Percentiles rank a stretch among this genome's conserved stretches.
These are phyloP conservation scores for Dasypus novemcinctus DNA, from an alignment of 2,113 vertebrate species.

Conservation along the genomic window DNA sequence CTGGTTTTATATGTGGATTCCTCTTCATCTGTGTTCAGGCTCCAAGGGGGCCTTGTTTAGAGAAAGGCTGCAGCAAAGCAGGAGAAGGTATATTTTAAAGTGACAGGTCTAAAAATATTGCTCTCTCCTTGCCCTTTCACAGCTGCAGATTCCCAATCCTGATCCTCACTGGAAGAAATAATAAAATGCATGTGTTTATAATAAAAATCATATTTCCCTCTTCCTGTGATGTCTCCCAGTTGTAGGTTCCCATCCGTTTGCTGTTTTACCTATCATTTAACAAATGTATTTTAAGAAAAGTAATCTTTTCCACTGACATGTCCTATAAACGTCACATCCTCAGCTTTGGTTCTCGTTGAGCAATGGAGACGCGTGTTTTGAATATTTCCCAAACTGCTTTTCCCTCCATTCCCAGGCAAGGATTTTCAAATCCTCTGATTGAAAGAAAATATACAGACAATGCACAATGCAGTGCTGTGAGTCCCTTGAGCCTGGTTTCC, in stretches of 20 bases:
- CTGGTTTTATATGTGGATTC: slow-evolving; percentile 52
- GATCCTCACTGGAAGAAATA: slow-evolving; percentile 73
- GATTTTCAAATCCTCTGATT: slow-evolving; percentile 42
- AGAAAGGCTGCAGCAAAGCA: slow-evolving; percentile 19
- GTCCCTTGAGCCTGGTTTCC: slow-evolving; percentile 27
- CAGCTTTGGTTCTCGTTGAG: slow-evolving; percentile 73
- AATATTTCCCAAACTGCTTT: slow-evolving; percentile 73
- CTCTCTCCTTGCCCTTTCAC: slow-evolving; percentile 67
- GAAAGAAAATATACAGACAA: slow-evolving; percentile 29
- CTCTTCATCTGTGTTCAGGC: not conserved
- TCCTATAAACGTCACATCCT: slow-evolving; percentile 74
- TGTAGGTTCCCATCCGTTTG: slow-evolving; percentile 79
- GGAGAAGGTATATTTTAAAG: slow-evolving; percentile 75
- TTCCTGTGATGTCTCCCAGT: slow-evolving; percentile 79
- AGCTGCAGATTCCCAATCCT: slow-evolving; percentile 72
- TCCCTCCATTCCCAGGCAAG: slow-evolving; percentile 69
- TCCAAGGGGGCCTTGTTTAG: slow-evolving; percentile 67
- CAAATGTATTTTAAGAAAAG: slow-evolving; percentile 80
- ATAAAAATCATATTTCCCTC: slow-evolving; percentile 79
- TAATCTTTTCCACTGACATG: slow-evolving; percentile 79
- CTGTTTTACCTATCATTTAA: slow-evolving; percentile 80
- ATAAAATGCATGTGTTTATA: slow-evolving; percentile 80
- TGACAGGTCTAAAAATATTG: slow-evolving; percentile 78
- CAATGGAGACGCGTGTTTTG: slow-evolving; percentile 61
- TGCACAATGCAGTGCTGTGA: not conserved